Base-by-base conservation (phyloP, 2,797 vertebrate genomes). In the Rousettus madagascariensis region DNA sequence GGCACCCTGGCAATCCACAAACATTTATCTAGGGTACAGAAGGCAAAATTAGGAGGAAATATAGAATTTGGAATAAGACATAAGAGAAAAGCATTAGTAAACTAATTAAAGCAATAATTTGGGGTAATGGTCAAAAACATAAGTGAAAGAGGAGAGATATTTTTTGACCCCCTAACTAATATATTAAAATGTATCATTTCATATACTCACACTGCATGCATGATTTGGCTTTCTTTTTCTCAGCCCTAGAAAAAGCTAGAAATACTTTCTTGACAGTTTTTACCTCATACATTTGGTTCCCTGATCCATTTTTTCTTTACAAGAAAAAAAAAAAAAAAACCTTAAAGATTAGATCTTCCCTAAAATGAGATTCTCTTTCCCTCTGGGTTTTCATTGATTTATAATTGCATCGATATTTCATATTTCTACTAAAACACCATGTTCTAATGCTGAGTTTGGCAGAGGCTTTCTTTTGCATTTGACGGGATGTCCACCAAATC, bases 311-410 rank as follows among this genome's bases (percentile, higher is more conserved):
- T 90, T 91, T 94, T 92, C 57, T 59, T 85, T 75, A 94, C 3
- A 74, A 63, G 30, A 11, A 28, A 20, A 41, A 41, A 41, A 82
- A 63, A 74, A 30, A 84, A 9, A 10, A 49, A 49, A 4, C 3
- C 15, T n/a, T 83, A 71, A 66, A 65, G 30, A 53, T 77, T 68
- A 65, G 26, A 49, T 80, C 78, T 86, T 86, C 11, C 68, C 51
- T 92, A 46, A 95, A 80, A 89, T 71, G 83, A 96, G 86, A 94
- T 80, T 93, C 63, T 87, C 77, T 89, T 93, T 93, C 72, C 89
- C 75, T 86, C 90, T 51, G 87, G 80, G 82, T 51, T 94, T 90
- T 90, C 46, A 92, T 24, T 75, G 91, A 92, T 88, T 93, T 90
- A 86, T 83, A 93, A 90, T 84, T 93, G 74, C 53, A 84, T 86